Conservation (phyloP, 2,113 vertebrate species). For the Hucho hucho region DNA sequence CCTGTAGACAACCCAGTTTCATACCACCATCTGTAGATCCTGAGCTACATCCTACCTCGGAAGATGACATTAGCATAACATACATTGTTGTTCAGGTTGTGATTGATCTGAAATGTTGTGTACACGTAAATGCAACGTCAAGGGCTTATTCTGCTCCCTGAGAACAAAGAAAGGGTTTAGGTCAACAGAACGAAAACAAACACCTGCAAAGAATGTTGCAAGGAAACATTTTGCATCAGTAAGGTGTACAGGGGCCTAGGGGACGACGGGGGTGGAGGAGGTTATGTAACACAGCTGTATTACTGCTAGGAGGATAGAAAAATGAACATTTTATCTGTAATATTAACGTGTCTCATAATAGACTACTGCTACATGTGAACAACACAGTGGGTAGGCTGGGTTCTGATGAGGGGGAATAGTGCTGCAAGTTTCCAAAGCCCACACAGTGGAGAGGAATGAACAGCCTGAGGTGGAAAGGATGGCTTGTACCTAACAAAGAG, state of each 20-base stretch:
- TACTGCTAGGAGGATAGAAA: too few relatives aligned
- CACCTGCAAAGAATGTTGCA: neutral
- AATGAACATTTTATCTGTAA: too few relatives aligned
- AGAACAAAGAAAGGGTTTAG: neutral
- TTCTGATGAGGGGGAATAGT: neutral
- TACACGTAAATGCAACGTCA: neutral
- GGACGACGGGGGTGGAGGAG: too few relatives aligned
- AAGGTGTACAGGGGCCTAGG: neutral
- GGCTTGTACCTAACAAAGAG: conserved; percentile 3
- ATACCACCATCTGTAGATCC: too few relatives aligned
- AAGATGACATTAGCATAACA: neutral
- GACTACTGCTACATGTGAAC: too few relatives aligned
- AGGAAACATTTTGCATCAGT: neutral
- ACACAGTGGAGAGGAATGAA: conserved; percentile 25
- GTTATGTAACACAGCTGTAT: too few relatives aligned
- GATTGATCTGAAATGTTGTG: neutral
- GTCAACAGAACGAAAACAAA: neutral
- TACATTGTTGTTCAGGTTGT: neutral
- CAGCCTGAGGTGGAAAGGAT: conserved; percentile 22
- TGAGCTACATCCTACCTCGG: too few relatives aligned
- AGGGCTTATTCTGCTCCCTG: neutral
- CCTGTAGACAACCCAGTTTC: too few relatives aligned
- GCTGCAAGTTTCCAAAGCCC: conserved; percentile 8
- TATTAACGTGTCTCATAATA: too few relatives aligned
- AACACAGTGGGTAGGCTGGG: neutral